Evolutionary conservation across 92 coral and sea anemone genomes (phyloP), one percentile per base, ranked within the genome.

Genomic region (Blastomussa wellsi): DNA sequence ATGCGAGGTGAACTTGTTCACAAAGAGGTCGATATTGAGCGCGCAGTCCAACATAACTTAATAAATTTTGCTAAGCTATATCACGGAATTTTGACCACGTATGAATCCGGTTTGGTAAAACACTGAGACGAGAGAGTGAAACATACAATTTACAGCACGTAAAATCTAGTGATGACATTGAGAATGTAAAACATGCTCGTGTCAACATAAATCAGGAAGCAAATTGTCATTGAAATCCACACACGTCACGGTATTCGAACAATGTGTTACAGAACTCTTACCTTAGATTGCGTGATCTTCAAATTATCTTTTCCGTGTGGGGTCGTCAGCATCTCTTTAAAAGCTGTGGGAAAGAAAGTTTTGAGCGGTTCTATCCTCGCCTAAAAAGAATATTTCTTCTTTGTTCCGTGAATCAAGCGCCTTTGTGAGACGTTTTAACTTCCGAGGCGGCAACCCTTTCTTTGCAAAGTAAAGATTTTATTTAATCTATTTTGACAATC

Each of bases 321-420:
- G 7, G 93, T 59, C 13, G 89, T 82, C 29, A 90, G 90, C 47
- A 94, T 83, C 52, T 94, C 98, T 74, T 94, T 94, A 60, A 94
- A 94, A 1, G 86, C 98, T 94, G 90, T 52, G 81, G 87, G 73
- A 75, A 41, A 19, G 49, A 28, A 65, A 67, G 38, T 51, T 3
- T 20, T 5, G 22, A 81, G 66, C 67, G 77, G 66, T 33, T 16
- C 22, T 67, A 28, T 15, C 7, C 51, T 51, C 17, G 59, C 28
- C 37, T 33, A 0, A 2, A 14, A 33, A 16, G 28, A 24, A 15
- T 19, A 20, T 0, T 16, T 35, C 26, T 15, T 33, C 39, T n/a
- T 32, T 24, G 35, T 35, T 37, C 13, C 4, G 7, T 37, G 32
- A 16, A 7, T 52, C 69, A 24, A 69, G 70, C 38, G 24, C 72